Percentiles rank a stretch among this genome's conserved stretches.
Conservation (phyloP, 2,888 invertebrate genomes). For the Nephrotoma appendiculata region DNA sequence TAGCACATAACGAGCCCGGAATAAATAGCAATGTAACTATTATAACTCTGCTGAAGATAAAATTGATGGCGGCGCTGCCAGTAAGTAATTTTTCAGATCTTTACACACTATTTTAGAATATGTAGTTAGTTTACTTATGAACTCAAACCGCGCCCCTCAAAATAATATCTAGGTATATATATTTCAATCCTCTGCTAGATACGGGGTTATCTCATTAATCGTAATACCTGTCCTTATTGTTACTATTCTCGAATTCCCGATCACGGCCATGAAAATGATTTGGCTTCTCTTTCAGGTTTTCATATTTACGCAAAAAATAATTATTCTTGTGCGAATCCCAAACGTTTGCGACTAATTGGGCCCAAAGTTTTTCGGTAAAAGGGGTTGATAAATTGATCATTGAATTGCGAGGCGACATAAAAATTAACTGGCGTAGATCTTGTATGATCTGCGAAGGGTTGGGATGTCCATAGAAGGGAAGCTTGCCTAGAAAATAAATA, state of each 20-base stretch:
- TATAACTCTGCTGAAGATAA: not conserved
- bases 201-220: not conserved
- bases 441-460: slow-evolving; percentile 12
- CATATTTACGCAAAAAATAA: slow-evolving; percentile 22
- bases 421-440: slow-evolving; percentile 21
- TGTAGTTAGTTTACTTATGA: not conserved
- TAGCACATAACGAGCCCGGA: not conserved
- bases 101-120: not conserved
- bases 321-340: slow-evolving; percentile 19
- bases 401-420: slow-evolving; percentile 22
- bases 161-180: not conserved
- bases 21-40: not conserved
- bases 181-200: not conserved
- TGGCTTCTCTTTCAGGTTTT: slow-evolving; percentile 12
- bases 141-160: not conserved
- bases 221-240: slow-evolving; percentile 6
- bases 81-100: not conserved
- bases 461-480: not conserved
- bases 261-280: not conserved
- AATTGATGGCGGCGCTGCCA: not conserved
- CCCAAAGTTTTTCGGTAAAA: slow-evolving; percentile 23
- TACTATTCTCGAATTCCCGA: slow-evolving; percentile 8
- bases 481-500: not conserved
- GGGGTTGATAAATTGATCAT: slow-evolving; percentile 18
- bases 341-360: slow-evolving; percentile 19